Base-by-base conservation (phyloP, 2,888 invertebrate species). In the Pecten maximus region DNA sequence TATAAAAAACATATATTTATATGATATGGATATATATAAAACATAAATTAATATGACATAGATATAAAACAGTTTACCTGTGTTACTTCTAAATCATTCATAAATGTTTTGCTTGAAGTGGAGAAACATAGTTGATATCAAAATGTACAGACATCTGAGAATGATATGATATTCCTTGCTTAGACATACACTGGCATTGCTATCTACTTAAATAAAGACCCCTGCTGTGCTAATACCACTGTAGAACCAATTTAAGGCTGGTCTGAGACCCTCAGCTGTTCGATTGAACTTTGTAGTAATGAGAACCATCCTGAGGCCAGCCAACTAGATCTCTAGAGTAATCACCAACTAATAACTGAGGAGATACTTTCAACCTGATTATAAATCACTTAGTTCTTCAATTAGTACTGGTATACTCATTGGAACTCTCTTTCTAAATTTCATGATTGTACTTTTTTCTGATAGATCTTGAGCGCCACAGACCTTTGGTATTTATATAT, bases 361-460 rank as follows among this genome's bases (percentile, higher is more conserved):
- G n/a, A n/a, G 28, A 35, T 74, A 35, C 74, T 35, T 74, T 10
- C 54, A 54, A 23, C 35, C 35, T 35, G 35, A 28, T 74, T 74
- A 74, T 74, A 74, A 74, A 74, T 74, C 74, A 74, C 74, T 74
- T 74, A 74, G 28, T 3, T 28, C 60, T 74, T 74, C 74, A 74
- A 35, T 74, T 74, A 74, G 35, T 35, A 74, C 35, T 74, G 35
- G n/a, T n/a, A n/a, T 28, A 35, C 35, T 74, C 8, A 35, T 74
- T 74, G 74, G 23, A 74, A 23, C 35, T 74, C 12, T 74, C 74
- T 23, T 6, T 74, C 28, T 74, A 6, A 74, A 6, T 74, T 74
- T 74, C 28, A 74, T 23, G 60, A 23, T 60, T 60, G 60, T 74
- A 35, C 74, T 74, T 74, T 74, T 74, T n/a, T 74, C 74, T 74